Percentiles rank a stretch among this genome's conserved stretches.
Evolutionary conservation across 2,113 vertebrate genomes (phyloP).

Genomic region (Crotophaga sulcirostris): DNA sequence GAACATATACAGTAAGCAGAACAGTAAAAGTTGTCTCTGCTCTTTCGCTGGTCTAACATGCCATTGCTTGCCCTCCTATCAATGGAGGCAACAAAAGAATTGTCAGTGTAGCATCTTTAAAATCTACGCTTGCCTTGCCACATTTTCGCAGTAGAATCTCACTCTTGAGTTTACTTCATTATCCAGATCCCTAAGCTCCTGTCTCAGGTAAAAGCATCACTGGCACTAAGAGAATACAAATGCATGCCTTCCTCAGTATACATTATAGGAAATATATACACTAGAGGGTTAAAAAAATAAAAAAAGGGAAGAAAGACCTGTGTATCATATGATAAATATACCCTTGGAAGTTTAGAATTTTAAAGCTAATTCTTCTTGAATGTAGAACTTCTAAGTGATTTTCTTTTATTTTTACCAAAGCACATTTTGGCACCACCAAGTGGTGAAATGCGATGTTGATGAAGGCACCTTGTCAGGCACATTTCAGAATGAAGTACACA

Average conservation of each 20-base stretch:
- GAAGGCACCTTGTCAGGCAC: neutral
- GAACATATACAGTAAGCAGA: neutral
- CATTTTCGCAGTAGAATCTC: neutral
- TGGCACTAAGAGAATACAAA: neutral
- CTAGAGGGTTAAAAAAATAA: neutral
- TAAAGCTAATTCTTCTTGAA: neutral
- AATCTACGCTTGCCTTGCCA: neutral
- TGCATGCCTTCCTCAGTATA: neutral
- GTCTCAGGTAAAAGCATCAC: neutral
- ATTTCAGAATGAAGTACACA: neutral
- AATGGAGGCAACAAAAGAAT: neutral
- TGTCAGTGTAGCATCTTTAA: neutral
- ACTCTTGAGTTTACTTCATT: neutral
- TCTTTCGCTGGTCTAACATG: neutral
- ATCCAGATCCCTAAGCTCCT: neutral
- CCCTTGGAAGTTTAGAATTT: neutral
- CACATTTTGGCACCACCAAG: conserved; percentile 51
- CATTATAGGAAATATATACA: neutral
- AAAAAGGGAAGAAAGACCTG: neutral
- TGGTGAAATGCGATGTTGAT: neutral
- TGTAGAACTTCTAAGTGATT: neutral
- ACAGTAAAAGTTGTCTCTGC: neutral
- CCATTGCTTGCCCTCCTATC: neutral
- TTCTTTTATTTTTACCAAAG: neutral
- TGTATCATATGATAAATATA: neutral